Evolutionary conservation across 2,797 vertebrate genomes (phyloP).

Genomic region (Pseudocheirus occidentalis): DNA sequence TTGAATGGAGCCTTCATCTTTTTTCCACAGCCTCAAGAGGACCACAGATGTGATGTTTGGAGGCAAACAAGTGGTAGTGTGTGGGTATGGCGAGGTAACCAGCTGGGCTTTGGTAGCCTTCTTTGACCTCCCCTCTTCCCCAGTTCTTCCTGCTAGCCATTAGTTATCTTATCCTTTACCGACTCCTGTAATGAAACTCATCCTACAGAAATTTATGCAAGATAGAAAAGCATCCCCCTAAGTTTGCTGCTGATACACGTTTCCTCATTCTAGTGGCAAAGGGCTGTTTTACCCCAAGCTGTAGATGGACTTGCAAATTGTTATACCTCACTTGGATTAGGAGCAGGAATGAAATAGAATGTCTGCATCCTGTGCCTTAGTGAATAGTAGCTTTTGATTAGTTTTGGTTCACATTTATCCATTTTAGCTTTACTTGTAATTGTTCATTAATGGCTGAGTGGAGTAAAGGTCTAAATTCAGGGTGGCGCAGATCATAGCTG

Average conservation of each 20-base stretch:
- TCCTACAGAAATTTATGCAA: neutral
- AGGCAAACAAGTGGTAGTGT: constrained; percentile 98
- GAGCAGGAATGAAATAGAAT: neutral
- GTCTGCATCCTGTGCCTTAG: neutral
- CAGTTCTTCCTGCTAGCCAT: neutral
- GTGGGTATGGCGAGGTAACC: constrained; percentile 98
- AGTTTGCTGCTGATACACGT: neutral
- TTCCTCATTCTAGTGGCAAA: constrained; percentile 2
- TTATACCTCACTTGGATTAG: constrained; percentile 7
- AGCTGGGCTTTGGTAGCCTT: constrained; percentile 57
- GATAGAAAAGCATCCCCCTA: neutral
- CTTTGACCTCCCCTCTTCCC: neutral
- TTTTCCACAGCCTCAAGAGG: constrained; percentile 93
- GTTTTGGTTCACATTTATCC: constrained; percentile 4
- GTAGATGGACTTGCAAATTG: neutral
- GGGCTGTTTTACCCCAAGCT: constrained; percentile 7
- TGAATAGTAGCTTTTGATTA: constrained; percentile 24
- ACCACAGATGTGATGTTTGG: constrained; percentile 99
- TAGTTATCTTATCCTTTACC: neutral
- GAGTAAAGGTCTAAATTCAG: constrained; percentile 13
- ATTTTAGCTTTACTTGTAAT: constrained; percentile 4
- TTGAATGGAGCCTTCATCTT: constrained; percentile 77
- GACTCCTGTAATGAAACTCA: neutral
- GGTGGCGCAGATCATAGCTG: neutral
- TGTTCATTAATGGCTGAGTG: neutral